Evolutionary conservation across 2,888 invertebrate genomes (phyloP).

Genomic region (Catonia carolina): DNA sequence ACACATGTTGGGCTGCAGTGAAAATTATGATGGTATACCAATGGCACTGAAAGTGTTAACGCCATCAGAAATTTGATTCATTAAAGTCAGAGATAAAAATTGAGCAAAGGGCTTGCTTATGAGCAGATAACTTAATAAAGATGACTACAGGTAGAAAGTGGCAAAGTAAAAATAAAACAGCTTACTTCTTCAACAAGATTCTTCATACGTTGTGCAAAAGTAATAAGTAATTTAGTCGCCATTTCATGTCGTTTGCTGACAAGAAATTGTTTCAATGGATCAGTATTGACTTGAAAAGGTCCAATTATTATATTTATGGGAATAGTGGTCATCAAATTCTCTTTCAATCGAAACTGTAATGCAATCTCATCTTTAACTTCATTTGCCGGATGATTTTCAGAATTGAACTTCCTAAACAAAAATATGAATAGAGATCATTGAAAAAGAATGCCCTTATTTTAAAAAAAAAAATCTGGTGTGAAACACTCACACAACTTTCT

Average conservation of each 20-base stretch:
- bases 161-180: slow-evolving; percentile 41
- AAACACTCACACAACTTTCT: no score
- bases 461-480: slow-evolving; percentile 36
- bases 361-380: slow-evolving; percentile 68
- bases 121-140: no score
- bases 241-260: slow-evolving; percentile 66
- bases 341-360: slow-evolving; percentile 57
- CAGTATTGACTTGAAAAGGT: slow-evolving; percentile 64
- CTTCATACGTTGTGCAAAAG: slow-evolving; percentile 63
- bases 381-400: slow-evolving; percentile 56
- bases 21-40: no score
- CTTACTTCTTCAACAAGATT: slow-evolving; percentile 57
- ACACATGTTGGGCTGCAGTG: no score
- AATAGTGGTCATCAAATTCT: slow-evolving; percentile 57
- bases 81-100: no score
- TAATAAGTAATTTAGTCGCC: slow-evolving; percentile 58
- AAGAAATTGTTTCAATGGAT: slow-evolving; percentile 57
- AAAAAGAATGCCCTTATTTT: no score
- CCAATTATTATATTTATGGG: slow-evolving; percentile 70
- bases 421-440: no score
- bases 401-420: slow-evolving; percentile 46
- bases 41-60: no score
- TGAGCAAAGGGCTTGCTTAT: no score
- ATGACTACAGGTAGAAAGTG: no score
- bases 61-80: no score